Evolutionary conservation across 2,797 vertebrate genomes (phyloP), one percentile per base, ranked within the genome.

Genomic region (Chelon labrosus): DNA sequence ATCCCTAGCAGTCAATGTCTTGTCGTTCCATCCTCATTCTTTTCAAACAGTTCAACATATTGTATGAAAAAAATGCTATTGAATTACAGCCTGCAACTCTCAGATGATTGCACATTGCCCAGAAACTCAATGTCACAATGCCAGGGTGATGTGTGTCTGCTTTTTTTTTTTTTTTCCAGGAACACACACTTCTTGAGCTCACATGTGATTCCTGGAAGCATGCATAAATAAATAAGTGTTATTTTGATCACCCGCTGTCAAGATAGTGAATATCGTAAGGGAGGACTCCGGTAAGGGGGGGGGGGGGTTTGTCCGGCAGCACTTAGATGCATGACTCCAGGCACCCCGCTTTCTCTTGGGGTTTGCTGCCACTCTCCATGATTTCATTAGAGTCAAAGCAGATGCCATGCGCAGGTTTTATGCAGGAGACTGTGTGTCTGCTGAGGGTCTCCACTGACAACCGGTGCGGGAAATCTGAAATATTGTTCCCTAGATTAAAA

Each of bases 381-480:
- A 95, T 94, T 93, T 91, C 87, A 93, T 93, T 91, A 92, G 64
- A 73, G 85, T 94, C 85, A 63, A 88, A 81, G 87, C 85, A 89
- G 90, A 79, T 86, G 89, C 91, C 80, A 38, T 75, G 60, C 81
- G 85, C 70, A 85, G 81, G 82, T 75, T 88, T 88, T 56, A 35
- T 60, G 19, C 31, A 49, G 69, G 66, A 88, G 88, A 87, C 83
- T 86, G 44, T 60, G 73, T 77, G 85, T 87, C 75, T 78, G 77
- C 54, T 19, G 60, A 81, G 63, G 59, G 79, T 86, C 83, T 85
- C 66, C 8, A 42, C 65, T 82, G 88, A 67, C 82, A 82, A 64
- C 51, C 77, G 10, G 25, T 72, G 68, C 41, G 37, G 64, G 77
- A 83, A 83, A 84, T 77, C 41, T 42, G 65, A 84, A 20, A 71